These are phyloP conservation scores for Yoshiicerus persimilis DNA, from an alignment of 1,140 invertebrate species.

Conservation along the genomic window DNA sequence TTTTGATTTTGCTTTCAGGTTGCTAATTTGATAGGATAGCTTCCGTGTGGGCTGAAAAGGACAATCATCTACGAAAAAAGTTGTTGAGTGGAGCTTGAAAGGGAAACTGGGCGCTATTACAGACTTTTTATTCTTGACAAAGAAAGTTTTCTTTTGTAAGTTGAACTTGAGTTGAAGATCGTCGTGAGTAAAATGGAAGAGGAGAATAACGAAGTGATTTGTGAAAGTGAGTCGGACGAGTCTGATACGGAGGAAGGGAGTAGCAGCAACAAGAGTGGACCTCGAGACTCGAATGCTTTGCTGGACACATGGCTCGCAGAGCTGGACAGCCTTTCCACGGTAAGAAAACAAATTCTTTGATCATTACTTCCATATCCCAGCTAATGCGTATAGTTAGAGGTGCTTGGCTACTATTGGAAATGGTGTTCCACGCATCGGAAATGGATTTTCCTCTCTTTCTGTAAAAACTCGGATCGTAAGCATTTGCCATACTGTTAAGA, in stretches of 20 bases:
- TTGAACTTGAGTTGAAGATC: not conserved
- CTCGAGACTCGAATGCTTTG: slow-evolving; percentile 38
- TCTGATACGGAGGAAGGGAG: slow-evolving; percentile 43
- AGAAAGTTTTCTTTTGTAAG: not conserved
- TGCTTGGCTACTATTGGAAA: no score
- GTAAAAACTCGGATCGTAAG: not conserved
- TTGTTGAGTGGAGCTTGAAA: not conserved
- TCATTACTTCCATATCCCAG: not conserved
- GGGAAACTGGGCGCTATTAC: not conserved
- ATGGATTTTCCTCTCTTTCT: not conserved
- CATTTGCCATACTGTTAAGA: not conserved
- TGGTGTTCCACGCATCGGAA: not conserved
- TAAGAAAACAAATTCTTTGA: slow-evolving; percentile 29
- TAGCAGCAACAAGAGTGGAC: slow-evolving; percentile 1
- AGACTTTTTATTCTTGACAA: not conserved
- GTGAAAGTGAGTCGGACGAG: slow-evolving; percentile 47
- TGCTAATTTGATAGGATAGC: not conserved
- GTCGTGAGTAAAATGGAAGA: slow-evolving; percentile 16
- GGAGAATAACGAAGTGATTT: slow-evolving; percentile 25
- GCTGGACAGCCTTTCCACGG: slow-evolving; percentile 46
- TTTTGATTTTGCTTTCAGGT: not conserved
- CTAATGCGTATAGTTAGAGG: not conserved
- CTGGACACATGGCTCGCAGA: slow-evolving; percentile 48
- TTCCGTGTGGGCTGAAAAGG: not conserved
- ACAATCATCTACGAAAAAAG: not conserved